Percentiles rank a stretch among this genome's conserved stretches.
phyloP scores from a whole-genome alignment of 23 tunicate genomes.

The Ascidia mentula region DNA sequence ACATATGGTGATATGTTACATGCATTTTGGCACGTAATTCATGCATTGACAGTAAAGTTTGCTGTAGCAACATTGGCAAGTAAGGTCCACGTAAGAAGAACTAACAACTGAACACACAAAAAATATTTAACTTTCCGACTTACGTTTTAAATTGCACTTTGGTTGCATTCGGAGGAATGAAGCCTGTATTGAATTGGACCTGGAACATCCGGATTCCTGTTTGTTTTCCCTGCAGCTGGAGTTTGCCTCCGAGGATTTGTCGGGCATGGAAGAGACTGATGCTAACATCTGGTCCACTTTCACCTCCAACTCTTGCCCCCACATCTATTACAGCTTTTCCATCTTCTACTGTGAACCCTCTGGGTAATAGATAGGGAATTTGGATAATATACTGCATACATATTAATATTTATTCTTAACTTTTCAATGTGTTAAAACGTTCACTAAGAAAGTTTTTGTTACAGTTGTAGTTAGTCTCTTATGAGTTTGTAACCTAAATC shows the following conservation, averaged over 20 bases:
- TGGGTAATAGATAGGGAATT: too few species aligned
- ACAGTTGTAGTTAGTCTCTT: too few species aligned
- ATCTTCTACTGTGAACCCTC: conserved; percentile 55
- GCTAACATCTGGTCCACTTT: conserved; percentile 48
- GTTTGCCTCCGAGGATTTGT: conserved; percentile 85
- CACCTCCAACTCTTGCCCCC: conserved; percentile 59
- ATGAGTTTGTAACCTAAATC: too few species aligned
- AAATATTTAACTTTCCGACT: not conserved
- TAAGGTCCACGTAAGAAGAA: too few species aligned
- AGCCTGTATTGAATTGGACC: conserved; percentile 88
- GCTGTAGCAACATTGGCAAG: too few species aligned
- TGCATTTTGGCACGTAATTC: too few species aligned
- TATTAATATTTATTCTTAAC: too few species aligned
- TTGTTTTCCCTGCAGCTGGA: conserved; percentile 60
- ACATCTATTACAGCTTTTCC: conserved; percentile 51
- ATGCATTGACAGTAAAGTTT: too few species aligned
- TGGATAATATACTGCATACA: too few species aligned
- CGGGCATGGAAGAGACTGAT: conserved; percentile 78
- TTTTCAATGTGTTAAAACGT: too few species aligned
- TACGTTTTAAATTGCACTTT: conserved; percentile 67
- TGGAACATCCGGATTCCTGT: conserved; percentile 88
- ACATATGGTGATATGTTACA: too few species aligned
- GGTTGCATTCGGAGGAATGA: conserved; percentile 68
- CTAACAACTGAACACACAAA: not conserved
- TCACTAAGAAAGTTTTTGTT: too few species aligned